Percentiles rank a stretch among this genome's conserved stretches.
These are phyloP conservation scores for Pseudobourletiella spinata DNA, from an alignment of 1,140 invertebrate species.

Conservation along the genomic window DNA sequence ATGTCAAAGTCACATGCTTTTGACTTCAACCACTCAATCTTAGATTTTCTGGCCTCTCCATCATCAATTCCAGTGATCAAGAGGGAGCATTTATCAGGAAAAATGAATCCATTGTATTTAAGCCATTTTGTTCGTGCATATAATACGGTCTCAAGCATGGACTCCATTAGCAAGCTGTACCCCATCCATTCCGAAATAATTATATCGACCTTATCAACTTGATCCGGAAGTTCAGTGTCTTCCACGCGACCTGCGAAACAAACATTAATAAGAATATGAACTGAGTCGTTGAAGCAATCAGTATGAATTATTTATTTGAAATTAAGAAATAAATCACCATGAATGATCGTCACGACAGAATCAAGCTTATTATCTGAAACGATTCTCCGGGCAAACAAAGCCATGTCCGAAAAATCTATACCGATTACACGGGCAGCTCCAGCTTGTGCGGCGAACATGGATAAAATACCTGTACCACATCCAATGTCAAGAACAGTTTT, in stretches of 20 bases:
- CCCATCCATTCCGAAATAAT: conserved; percentile 61
- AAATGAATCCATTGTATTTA: conserved; percentile 24
- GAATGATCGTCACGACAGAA: conserved; percentile 43
- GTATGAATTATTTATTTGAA: no score
- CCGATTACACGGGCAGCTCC: conserved; percentile 54
- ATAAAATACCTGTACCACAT: conserved; percentile 57
- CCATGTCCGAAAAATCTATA: conserved; percentile 49
- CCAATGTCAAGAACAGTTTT: conserved; percentile 57
- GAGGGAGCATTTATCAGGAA: conserved; percentile 44
- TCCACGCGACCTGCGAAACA: conserved; percentile 43
- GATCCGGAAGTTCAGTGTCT: conserved; percentile 44
- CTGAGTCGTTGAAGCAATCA: no score
- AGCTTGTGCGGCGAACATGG: conserved; percentile 56
- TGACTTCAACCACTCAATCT: no score
- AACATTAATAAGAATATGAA: no score
- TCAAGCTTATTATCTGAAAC: conserved; percentile 17
- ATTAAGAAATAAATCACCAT: no score
- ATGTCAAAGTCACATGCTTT: no score
- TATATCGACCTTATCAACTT: conserved; percentile 50
- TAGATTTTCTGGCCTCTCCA: conserved; percentile 43
- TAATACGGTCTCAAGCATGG: conserved; percentile 50
- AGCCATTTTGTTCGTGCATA: conserved; percentile 55
- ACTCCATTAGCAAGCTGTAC: conserved; percentile 55
- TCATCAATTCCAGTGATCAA: conserved; percentile 94
- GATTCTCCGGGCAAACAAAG: conserved; percentile 46